Conservation (phyloP, 2,888 invertebrate genomes). For the Acleris holmiana region DNA sequence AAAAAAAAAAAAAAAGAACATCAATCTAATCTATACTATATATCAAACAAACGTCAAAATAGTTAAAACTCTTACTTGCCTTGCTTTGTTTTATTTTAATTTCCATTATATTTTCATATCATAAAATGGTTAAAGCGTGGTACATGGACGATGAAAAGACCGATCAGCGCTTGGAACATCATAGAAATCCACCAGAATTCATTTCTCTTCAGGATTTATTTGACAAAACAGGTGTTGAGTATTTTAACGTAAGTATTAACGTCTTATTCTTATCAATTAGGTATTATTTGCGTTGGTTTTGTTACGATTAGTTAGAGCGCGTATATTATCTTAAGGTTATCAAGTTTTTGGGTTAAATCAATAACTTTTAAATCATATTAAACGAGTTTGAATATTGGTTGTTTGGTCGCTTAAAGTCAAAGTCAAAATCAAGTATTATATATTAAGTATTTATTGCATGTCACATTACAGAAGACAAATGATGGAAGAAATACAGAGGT, state of each 20-base stretch:
- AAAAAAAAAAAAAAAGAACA: too few species aligned
- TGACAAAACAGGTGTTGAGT: conserved; percentile 92
- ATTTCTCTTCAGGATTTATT: conserved; percentile 88
- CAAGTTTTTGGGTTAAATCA: neutral
- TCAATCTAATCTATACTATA: too few species aligned
- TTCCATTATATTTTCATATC: neutral
- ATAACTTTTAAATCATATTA: neutral
- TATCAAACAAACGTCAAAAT: neutral
- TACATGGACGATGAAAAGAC: conserved; percentile 87
- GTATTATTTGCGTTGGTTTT: neutral
- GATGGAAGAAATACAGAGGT: too few species aligned
- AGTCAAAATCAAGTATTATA: too few species aligned
- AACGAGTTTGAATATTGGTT: too few species aligned
- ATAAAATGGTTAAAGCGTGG: conserved; percentile 94
- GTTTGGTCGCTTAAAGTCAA: too few species aligned
- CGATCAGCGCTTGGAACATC: conserved; percentile 94
- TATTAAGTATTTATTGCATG: too few species aligned
- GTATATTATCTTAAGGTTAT: neutral
- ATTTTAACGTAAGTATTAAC: conserved; percentile 88
- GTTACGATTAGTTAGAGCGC: neutral
- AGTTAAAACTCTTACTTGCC: neutral
- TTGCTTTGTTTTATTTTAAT: neutral
- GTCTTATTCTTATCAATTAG: conserved; percentile 5
- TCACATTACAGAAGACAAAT: too few species aligned
- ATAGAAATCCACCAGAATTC: conserved; percentile 89